A percentile compares a stretch with the other conserved stretches of the same genome.
Conservation (phyloP, 2,797 vertebrate species). For the Poeciliopsis gracilis region DNA sequence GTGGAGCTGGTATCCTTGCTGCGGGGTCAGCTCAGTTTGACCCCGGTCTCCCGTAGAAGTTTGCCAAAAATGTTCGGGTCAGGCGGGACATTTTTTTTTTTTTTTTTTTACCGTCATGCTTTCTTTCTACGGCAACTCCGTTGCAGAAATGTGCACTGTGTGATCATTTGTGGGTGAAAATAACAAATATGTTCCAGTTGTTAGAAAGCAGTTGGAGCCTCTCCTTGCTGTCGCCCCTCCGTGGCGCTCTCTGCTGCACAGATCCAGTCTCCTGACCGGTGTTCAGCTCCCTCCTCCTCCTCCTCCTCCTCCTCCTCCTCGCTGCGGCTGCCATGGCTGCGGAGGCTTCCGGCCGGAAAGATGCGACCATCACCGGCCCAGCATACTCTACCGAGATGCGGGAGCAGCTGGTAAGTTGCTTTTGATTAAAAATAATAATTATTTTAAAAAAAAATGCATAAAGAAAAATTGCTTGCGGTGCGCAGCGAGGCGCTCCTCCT, state of each 20-base stretch:
- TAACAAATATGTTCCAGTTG: not conserved
- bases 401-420: constrained; percentile 69
- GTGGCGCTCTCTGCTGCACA: constrained; percentile 4
- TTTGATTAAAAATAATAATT: not conserved
- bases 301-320: not conserved
- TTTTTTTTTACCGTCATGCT: not conserved
- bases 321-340: constrained; percentile 68
- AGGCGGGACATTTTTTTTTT: not conserved
- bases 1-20: no score
- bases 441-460: no score
- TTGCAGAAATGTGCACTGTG: not conserved
- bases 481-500: not conserved
- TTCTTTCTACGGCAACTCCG: not conserved
- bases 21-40: no score
- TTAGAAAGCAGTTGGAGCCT: not conserved
- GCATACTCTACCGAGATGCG: constrained; percentile 72
- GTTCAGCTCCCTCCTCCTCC: constrained; percentile 5
- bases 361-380: constrained; percentile 28
- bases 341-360: constrained; percentile 57
- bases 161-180: not conserved
- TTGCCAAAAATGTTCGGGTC: not conserved
- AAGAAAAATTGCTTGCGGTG: not conserved
- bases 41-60: not conserved
- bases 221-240: not conserved
- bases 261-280: constrained; percentile 6